Base-by-base conservation (phyloP, 1,140 invertebrate genomes). In the Camponotus pennsylvanicus region DNA sequence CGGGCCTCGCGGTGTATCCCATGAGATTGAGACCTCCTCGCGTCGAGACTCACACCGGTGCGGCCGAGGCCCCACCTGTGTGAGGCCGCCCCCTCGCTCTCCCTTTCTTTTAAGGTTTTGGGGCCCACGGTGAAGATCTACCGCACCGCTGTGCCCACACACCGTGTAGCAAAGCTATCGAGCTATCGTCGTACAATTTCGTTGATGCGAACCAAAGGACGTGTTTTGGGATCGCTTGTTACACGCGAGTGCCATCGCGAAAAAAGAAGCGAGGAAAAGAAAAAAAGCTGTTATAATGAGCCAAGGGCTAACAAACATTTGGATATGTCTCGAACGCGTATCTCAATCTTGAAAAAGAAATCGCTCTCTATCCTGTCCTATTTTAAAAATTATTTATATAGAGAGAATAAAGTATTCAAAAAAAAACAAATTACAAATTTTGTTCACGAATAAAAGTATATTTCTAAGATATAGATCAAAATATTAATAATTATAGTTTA, bases 1-100 rank as follows among this genome's bases (percentile, higher is more conserved):
- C 88, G 57, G 18, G 32, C 86, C 86, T 86, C 61, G 80, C 88
- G 77, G 88, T 78, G 79, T 87, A 88, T 89, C 85, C 87, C 86
- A 85, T 92, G 90, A 92, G 92, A 92, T 92, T 93, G 93, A 93
- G 92, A 93, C 92, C 91, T 90, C 91, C 90, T 92, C 92, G 92
- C 89, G 93, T 91, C 89, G 92, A 89, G 91, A 93, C 89, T 93
- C 92, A 92, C 91, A 90, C 87, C 92, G 91, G 84, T 76, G 79
- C 82, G 82, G 85, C 75, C 86, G 86, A 64, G 90, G 91, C 87
- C 92, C 88, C 90, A 88, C 27, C 27, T 87, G 88, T 87, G 89
- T 92, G 92, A 92, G 92, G 92, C 90, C 90, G 89, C 88, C 86
- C 88, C 86, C 85, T 70, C 88, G 88, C 88, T 90, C 88, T 89